These are phyloP conservation scores for Notodonta ziczac DNA, from an alignment of 2,888 invertebrate species.

Conservation along the genomic window DNA sequence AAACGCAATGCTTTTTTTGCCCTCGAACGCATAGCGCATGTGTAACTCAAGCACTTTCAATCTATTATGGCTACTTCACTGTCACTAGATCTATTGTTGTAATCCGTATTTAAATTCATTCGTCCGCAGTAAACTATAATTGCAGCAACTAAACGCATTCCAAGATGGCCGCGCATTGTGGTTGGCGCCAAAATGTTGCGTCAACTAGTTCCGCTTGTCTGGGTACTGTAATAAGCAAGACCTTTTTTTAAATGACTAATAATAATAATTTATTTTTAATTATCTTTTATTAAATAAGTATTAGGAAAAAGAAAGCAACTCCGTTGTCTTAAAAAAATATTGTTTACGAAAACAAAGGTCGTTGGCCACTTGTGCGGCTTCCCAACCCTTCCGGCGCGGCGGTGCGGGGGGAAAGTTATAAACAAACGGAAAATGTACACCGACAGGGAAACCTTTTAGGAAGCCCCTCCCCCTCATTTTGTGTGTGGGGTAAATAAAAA, in stretches of 20 bases:
- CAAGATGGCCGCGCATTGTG: constrained; percentile 37
- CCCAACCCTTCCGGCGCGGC: constrained; percentile 63
- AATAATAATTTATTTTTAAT: no score
- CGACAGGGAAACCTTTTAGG: constrained; percentile 76
- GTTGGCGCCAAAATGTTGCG: constrained; percentile 44
- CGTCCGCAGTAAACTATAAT: constrained; percentile 25
- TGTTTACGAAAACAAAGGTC: constrained; percentile 40
- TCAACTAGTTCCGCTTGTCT: constrained; percentile 30
- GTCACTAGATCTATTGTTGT: neutral
- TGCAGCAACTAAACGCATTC: constrained; percentile 23
- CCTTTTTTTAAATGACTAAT: no score
- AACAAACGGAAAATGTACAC: constrained; percentile 62
- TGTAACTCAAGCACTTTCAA: constrained; percentile 14
- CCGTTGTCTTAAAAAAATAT: constrained; percentile 16
- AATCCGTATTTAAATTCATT: constrained; percentile 5
- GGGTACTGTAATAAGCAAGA: constrained; percentile 8
- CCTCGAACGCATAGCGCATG: constrained; percentile 9
- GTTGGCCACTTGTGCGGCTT: constrained; percentile 65
- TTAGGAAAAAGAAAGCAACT: neutral
- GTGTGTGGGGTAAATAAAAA: constrained; percentile 51
- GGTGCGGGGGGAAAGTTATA: constrained; percentile 41
- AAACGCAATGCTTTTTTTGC: neutral
- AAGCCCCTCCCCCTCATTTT: constrained; percentile 72
- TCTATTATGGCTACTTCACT: neutral
- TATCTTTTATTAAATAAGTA: no score